Percentiles rank a stretch among this genome's conserved stretches.
These are phyloP conservation scores for Elmis aenea DNA, from an alignment of 2,888 invertebrate species.

Conservation along the genomic window DNA sequence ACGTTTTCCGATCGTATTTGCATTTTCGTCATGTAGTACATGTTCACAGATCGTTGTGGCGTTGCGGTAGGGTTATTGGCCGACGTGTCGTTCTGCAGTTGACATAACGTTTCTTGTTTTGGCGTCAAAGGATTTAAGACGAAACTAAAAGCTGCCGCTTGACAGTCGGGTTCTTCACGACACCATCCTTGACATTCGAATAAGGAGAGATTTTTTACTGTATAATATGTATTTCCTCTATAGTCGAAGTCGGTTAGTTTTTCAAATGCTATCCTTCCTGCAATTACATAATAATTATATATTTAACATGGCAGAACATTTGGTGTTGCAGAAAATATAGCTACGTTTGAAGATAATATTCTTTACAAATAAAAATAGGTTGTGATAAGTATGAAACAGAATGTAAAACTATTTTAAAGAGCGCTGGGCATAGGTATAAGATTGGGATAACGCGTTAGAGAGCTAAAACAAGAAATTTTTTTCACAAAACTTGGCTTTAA, in stretches of 20 bases:
- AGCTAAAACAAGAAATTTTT: too few species aligned
- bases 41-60: slow-evolving; percentile 80
- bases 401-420: too few species aligned
- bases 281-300: too few species aligned
- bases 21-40: slow-evolving; percentile 93
- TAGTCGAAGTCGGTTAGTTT: slow-evolving; percentile 91
- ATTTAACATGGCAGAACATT: too few species aligned
- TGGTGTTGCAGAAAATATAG: too few species aligned
- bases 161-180: slow-evolving; percentile 85
- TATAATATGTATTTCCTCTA: slow-evolving; percentile 86
- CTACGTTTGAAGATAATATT: too few species aligned
- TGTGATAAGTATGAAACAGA: background rate
- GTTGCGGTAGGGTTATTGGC: slow-evolving; percentile 83
- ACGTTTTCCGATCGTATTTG: slow-evolving; percentile 87
- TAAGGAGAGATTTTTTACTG: slow-evolving; percentile 83
- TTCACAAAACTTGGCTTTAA: too few species aligned
- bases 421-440: too few species aligned
- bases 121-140: slow-evolving; percentile 89
- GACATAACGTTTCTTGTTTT: slow-evolving; percentile 84
- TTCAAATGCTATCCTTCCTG: slow-evolving; percentile 85
- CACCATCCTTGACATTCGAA: slow-evolving; percentile 97
- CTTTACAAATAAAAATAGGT: background rate
- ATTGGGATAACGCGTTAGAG: too few species aligned
- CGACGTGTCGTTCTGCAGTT: slow-evolving; percentile 87
- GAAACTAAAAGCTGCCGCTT: slow-evolving; percentile 89